Base-by-base conservation (phyloP, 2,888 invertebrate species). In the Mechanitis messenoides region DNA sequence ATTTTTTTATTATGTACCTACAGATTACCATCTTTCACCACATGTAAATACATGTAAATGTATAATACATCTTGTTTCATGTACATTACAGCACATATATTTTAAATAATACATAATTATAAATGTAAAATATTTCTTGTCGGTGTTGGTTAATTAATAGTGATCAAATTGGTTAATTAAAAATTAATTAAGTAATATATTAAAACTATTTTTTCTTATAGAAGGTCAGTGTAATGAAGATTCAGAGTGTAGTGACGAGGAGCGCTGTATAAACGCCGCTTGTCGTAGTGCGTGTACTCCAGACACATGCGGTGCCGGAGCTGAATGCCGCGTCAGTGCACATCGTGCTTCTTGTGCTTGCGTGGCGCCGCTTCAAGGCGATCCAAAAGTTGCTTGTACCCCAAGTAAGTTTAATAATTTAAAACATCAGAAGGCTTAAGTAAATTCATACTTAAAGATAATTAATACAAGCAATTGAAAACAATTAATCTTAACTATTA, bases 311-410 rank as follows among this genome's bases (percentile, higher is more conserved):
- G 95, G 96, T 3, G 83, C 91, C 3, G 94, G 94, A 33, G 96
- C 96, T 0, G 93, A 94, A 72, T 97, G 97, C 75, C 91, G 92
- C 64, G 93, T 95, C 0, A 87, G 91, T 62, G 92, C 93, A 64
- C 97, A 97, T 79, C 93, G 93, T 66, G 95, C 96, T 6, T 85
- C 92, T 2, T 97, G 97, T 79, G 91, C 91, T 59, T 97, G 97
- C 77, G 93, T 95, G 55, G 82, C 92, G 9, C 94, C 94, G 20
- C 90, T 93, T 33, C 91, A 92, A 67, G 97, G 97, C 63, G 93
- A 97, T 91, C 95, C 97, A n/a, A 94, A 94, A 72, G 85, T 93
- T 59, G 94, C 93, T 71, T 97, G 97, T 79, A 93, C 92, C n/a
- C 80, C 85, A 58, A 81, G 88, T 89, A 63, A 67, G 64, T 20